These are phyloP conservation scores for Cenopis cana DNA, from an alignment of 2,888 invertebrate species.

Conservation along the genomic window DNA sequence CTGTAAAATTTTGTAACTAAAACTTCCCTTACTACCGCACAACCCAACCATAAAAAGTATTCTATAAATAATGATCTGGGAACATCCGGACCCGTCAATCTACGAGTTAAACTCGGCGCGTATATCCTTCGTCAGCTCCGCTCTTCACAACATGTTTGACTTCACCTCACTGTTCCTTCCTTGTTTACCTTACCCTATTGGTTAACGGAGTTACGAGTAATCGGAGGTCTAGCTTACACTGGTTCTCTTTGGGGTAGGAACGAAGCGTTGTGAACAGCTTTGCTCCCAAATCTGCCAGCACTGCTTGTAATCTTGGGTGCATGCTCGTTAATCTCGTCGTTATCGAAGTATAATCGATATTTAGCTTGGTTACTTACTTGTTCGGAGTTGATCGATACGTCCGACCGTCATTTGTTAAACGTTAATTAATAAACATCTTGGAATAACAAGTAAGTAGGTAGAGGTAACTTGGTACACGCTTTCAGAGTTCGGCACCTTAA, in stretches of 20 bases:
- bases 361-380: too few relatives aligned
- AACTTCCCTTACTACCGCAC: slow-evolving; percentile 11
- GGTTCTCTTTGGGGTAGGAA: too few relatives aligned
- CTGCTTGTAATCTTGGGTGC: slow-evolving; percentile 33
- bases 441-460: not conserved
- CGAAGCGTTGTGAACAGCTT: not conserved
- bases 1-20: not conserved
- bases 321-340: slow-evolving; percentile 35
- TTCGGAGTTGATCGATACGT: too few relatives aligned
- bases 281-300: slow-evolving; percentile 43
- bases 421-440: not conserved
- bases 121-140: slow-evolving; percentile 42
- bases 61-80: slow-evolving; percentile 45
- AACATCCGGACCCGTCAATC: slow-evolving; percentile 49
- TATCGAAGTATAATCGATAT: slow-evolving; percentile 33
- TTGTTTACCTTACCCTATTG: too few relatives aligned
- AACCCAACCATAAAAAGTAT: slow-evolving; percentile 33
- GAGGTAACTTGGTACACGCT: not conserved
- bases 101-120: slow-evolving; percentile 34
- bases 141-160: too few relatives aligned
- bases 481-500: too few relatives aligned
- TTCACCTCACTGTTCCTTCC: too few relatives aligned
- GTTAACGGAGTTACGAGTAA: too few relatives aligned
- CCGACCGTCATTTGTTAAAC: not conserved
- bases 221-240: too few relatives aligned